Percentiles rank a stretch among this genome's conserved stretches.
These are phyloP conservation scores for Garra rufa DNA, from an alignment of 2,113 vertebrate genomes.

Conservation along the genomic window DNA sequence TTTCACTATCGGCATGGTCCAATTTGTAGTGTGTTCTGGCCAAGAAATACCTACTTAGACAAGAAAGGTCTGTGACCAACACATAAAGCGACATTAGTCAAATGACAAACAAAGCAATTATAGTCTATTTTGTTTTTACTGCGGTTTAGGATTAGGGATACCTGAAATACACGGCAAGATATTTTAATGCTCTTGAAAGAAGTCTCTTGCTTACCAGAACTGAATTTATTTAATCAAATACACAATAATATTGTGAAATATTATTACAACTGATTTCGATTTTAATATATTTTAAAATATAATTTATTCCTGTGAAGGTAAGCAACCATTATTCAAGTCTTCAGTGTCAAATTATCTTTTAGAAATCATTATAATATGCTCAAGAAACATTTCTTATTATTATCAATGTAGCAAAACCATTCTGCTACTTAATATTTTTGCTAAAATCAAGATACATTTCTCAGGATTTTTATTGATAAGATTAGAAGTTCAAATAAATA, in stretches of 20 bases:
- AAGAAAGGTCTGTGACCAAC: not conserved
- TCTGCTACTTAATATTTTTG: not conserved
- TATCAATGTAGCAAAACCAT: not conserved
- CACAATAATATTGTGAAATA: not conserved
- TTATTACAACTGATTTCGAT: not conserved
- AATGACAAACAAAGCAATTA: not conserved
- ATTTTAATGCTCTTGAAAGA: not conserved
- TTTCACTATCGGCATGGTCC: not conserved
- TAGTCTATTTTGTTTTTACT: not conserved
- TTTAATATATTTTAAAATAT: not conserved
- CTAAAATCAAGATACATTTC: not conserved
- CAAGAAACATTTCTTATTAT: not conserved
- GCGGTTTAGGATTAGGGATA: not conserved
- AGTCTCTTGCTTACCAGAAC: not conserved
- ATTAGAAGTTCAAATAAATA: not conserved
- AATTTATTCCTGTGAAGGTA: not conserved
- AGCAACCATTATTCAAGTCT: not conserved
- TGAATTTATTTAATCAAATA: not conserved
- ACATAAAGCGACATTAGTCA: not conserved
- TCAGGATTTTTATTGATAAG: not conserved
- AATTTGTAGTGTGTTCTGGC: constrained; percentile 5
- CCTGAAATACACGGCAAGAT: not conserved
- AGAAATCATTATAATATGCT: not conserved
- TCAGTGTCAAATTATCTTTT: not conserved
- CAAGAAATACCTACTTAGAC: not conserved